A percentile compares a stretch with the other conserved stretches of the same genome.
phyloP scores from a whole-genome alignment of 2,888 invertebrate genomes.

The Sinopyrophorus schimmeli region DNA sequence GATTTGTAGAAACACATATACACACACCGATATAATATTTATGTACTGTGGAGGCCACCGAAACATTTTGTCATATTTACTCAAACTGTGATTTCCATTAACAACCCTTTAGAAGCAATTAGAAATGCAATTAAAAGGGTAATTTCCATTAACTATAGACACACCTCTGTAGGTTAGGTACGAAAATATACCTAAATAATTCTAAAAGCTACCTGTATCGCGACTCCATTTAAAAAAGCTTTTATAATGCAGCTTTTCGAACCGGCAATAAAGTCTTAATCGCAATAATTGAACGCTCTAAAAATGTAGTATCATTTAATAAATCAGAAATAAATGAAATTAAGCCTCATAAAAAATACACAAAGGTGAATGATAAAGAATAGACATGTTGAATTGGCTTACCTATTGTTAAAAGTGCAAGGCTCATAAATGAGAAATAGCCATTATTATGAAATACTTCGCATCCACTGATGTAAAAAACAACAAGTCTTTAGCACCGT shows the following conservation, averaged over 20 bases:
- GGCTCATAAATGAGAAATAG: conserved; percentile 51
- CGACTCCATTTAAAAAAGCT: conserved; percentile 30
- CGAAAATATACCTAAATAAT: conserved; percentile 30
- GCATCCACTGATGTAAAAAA: conserved; percentile 12
- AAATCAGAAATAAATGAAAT: conserved; percentile 46
- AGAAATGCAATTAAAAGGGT: conserved; percentile 27
- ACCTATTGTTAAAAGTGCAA: conserved; percentile 56
- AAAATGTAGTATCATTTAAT: too few species aligned
- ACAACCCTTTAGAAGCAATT: conserved; percentile 22
- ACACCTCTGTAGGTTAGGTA: conserved; percentile 30
- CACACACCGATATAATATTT: too few species aligned
- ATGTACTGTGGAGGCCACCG: too few species aligned
- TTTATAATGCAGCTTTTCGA: too few species aligned
- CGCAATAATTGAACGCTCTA: too few species aligned
- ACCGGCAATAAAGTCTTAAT: too few species aligned
- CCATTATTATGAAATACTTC: conserved; percentile 22
- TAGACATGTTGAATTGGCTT: conserved; percentile 53
- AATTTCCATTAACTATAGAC: conserved; percentile 29
- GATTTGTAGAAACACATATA: too few species aligned
- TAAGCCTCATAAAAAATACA: conserved; percentile 49
- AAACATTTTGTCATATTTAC: conserved; percentile 9
- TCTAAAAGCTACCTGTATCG: conserved; percentile 30
- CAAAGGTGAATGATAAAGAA: conserved; percentile 53
- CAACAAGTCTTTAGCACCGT: conserved; percentile 34
- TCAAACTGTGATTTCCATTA: conserved; percentile 13